These are phyloP conservation scores for Heterochromis multidens DNA, from an alignment of 2,113 vertebrate species.

Conservation along the genomic window DNA sequence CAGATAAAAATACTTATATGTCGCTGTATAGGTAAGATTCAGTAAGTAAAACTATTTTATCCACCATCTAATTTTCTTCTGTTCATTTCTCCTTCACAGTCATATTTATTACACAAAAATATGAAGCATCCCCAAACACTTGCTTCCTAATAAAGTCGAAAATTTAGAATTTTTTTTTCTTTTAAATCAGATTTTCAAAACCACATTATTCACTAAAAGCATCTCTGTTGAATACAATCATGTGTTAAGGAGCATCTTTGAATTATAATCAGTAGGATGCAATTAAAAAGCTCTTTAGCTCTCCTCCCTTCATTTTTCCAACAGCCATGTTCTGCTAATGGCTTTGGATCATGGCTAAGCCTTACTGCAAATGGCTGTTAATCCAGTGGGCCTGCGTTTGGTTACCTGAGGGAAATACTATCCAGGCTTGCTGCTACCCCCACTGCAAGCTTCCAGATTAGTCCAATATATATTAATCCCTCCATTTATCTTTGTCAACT, in stretches of 20 bases:
- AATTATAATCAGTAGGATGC: slow-evolving; percentile 83
- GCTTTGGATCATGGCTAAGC: slow-evolving; percentile 89
- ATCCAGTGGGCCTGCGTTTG: slow-evolving; percentile 89
- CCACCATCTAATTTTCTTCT: neutral
- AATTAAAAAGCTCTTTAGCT: slow-evolving; percentile 80
- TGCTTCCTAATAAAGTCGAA: accelerated
- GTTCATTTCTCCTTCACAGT: neutral
- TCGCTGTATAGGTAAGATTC: neutral
- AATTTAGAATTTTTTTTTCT: no score
- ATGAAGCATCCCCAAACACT: neutral
- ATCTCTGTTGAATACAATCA: neutral
- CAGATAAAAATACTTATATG: neutral
- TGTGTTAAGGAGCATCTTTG: slow-evolving; percentile 43
- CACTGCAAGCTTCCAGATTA: slow-evolving; percentile 81
- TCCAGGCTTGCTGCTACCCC: slow-evolving; percentile 77
- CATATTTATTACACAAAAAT: neutral
- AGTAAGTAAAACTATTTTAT: neutral
- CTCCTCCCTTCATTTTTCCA: slow-evolving; percentile 58
- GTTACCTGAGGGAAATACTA: slow-evolving; percentile 99
- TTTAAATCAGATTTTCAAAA: neutral
- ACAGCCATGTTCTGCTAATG: slow-evolving; percentile 88
- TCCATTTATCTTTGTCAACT: slow-evolving; percentile 98
- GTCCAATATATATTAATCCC: slow-evolving; percentile 99
- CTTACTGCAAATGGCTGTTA: slow-evolving; percentile 96
- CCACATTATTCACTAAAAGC: neutral